These are phyloP conservation scores for Lithobates sylvaticus DNA, from an alignment of 2,797 vertebrate species.

Conservation along the genomic window DNA sequence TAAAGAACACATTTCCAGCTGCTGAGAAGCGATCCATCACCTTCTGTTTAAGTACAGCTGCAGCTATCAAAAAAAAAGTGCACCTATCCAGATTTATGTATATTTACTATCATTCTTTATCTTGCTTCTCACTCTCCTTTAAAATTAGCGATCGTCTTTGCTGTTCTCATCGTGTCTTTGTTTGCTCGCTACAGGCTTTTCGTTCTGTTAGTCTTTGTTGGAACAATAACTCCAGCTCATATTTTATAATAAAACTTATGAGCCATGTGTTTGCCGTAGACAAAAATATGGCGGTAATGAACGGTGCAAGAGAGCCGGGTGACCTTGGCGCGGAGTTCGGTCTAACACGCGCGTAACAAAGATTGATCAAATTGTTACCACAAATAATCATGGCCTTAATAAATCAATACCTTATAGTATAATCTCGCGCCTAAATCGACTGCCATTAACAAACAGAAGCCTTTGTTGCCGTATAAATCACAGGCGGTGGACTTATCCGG, in stretches of 20 bases:
- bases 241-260: constrained; percentile 60
- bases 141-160: constrained; percentile 13
- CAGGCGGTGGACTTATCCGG: constrained; percentile 37
- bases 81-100: too few species aligned
- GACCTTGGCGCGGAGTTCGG: constrained; percentile 50
- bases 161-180: neutral
- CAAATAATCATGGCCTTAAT: constrained; percentile 62
- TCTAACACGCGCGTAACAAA: constrained; percentile 56
- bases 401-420: constrained; percentile 62
- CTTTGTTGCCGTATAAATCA: constrained; percentile 56
- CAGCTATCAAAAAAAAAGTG: too few species aligned
- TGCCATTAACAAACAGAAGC: constrained; percentile 60
- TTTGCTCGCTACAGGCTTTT: constrained; percentile 6
- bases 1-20: too few species aligned
- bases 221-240: constrained; percentile 35
- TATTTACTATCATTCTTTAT: too few species aligned
- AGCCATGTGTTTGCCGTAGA: constrained; percentile 49
- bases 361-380: constrained; percentile 61
- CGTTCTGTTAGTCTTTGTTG: constrained; percentile 43
- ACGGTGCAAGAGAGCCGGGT: constrained; percentile 36
- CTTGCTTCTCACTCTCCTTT: neutral
- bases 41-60: too few species aligned
- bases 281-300: constrained; percentile 58
- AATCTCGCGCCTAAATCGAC: constrained; percentile 57
- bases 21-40: too few species aligned